These are phyloP conservation scores for Linnaemya vulpina DNA, from an alignment of 2,888 invertebrate species.

Conservation along the genomic window DNA sequence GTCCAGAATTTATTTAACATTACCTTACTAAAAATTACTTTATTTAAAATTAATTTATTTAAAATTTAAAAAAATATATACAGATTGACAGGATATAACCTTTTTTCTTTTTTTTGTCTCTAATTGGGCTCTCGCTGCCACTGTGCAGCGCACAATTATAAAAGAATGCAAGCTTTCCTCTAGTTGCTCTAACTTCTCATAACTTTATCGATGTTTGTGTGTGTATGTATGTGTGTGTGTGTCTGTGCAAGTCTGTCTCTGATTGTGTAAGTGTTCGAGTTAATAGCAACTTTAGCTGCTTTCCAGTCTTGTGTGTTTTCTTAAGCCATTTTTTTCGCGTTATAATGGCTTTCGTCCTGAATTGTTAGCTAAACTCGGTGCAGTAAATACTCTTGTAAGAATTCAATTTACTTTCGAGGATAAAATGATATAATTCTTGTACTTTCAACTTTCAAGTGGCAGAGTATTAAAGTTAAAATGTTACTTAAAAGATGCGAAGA, in stretches of 20 bases:
- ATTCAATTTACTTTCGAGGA: slow-evolving; percentile 59
- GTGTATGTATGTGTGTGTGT: background rate
- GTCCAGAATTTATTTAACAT: too few species aligned
- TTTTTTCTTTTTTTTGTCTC: background rate
- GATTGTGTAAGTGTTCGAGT: background rate
- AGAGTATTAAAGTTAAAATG: slow-evolving; percentile 34
- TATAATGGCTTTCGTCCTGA: slow-evolving; percentile 58
- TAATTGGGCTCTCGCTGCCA: background rate
- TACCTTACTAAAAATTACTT: too few species aligned
- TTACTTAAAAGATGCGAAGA: slow-evolving; percentile 33
- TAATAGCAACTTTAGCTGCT: slow-evolving; percentile 30
- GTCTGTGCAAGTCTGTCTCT: background rate
- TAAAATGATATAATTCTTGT: slow-evolving; percentile 57
- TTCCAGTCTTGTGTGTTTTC: slow-evolving; percentile 45
- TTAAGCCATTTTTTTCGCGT: slow-evolving; percentile 60
- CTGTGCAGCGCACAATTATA: slow-evolving; percentile 18
- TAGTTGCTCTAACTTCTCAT: slow-evolving; percentile 44
- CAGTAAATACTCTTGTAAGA: slow-evolving; percentile 63
- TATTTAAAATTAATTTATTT: too few species aligned
- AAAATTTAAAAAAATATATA: too few species aligned
- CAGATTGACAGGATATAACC: too few species aligned
- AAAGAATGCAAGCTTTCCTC: slow-evolving; percentile 23
- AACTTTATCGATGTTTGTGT: slow-evolving; percentile 31
- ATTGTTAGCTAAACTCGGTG: slow-evolving; percentile 55
- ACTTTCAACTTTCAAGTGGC: slow-evolving; percentile 49